Evolutionary conservation across 2,888 invertebrate genomes (phyloP), one percentile per base, ranked within the genome.

Genomic region (Protodeltote pygarga): DNA sequence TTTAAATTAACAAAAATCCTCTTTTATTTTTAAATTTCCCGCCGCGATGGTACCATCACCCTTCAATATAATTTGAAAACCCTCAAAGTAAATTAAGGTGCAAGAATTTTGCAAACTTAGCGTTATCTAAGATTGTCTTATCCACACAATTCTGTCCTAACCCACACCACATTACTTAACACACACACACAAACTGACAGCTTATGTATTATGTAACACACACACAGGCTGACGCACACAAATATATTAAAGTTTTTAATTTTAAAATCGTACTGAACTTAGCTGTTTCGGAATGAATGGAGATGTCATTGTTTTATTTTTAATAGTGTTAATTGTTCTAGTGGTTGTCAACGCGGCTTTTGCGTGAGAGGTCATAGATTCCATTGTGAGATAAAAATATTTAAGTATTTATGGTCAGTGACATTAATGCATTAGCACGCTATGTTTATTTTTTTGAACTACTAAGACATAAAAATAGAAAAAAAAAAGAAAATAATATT

Each of bases 191-290:
- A 65, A 64, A 62, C 58, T 31, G 33, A 50, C 41, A 49, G 33
- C 58, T 65, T 69, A 75, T 79, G 68, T 71, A 73, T 79, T 72
- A 75, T 75, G 73, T 78, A 77, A 70, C 57, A 46, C 3, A 14
- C 11, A 34, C 15, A 39, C 2, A 5, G 0, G 31, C 33, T 11
- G 53, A 63, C 76, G 45, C 73, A 71, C 62, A 66, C 65, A 32
- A 9, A 3, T 0, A 40, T 19, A 40, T 41, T 53, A 64, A 68
- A 77, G 77, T 81, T 88, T 88, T 87, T 88, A 87, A 88, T 87
- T 87, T 88, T 85, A 85, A 87, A 87, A 86, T 82, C 78, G 77
- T 83, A 81, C 72, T 57, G 57, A 71, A 69, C 63, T 62, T 48
- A 35, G 55, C 51, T 61, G 67, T 54, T 60, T 29, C 37, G 53